These are phyloP conservation scores for Chloropsis hardwickii DNA, from an alignment of 2,113 vertebrate species.

Conservation along the genomic window DNA sequence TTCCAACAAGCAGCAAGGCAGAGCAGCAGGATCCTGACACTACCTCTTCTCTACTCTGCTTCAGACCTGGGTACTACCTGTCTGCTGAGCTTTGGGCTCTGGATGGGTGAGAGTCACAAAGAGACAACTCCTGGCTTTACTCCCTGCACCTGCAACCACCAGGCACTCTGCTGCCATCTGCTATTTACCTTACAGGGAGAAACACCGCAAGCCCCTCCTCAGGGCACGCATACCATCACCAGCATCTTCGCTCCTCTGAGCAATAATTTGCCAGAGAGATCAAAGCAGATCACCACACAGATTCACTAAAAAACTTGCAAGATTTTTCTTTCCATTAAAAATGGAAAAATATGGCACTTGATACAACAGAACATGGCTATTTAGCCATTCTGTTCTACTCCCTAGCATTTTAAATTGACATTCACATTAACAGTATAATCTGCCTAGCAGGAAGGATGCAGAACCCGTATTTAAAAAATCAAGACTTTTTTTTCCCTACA, in stretches of 20 bases:
- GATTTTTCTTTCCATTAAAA: neutral
- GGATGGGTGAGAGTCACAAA: fast-evolving
- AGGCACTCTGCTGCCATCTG: neutral
- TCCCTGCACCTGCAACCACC: neutral
- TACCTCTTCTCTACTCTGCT: neutral
- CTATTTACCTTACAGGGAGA: neutral
- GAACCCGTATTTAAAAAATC: neutral
- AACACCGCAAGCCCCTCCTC: neutral
- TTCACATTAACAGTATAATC: neutral
- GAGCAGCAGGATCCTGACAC: neutral
- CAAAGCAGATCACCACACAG: neutral
- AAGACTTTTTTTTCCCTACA: neutral
- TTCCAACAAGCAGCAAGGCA: neutral
- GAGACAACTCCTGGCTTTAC: neutral
- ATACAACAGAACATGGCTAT: neutral
- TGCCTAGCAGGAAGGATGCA: neutral
- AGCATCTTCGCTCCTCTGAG: neutral
- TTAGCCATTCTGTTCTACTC: neutral
- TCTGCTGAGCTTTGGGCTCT: neutral
- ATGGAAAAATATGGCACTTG: neutral
- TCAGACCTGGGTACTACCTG: neutral
- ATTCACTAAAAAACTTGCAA: neutral
- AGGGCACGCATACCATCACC: neutral
- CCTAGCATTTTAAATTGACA: neutral
- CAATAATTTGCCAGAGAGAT: neutral